A percentile compares a stretch with the other conserved stretches of the same genome.
These are phyloP conservation scores for Clarias platycephalus DNA, from an alignment of 2,797 vertebrate species.

Conservation along the genomic window DNA sequence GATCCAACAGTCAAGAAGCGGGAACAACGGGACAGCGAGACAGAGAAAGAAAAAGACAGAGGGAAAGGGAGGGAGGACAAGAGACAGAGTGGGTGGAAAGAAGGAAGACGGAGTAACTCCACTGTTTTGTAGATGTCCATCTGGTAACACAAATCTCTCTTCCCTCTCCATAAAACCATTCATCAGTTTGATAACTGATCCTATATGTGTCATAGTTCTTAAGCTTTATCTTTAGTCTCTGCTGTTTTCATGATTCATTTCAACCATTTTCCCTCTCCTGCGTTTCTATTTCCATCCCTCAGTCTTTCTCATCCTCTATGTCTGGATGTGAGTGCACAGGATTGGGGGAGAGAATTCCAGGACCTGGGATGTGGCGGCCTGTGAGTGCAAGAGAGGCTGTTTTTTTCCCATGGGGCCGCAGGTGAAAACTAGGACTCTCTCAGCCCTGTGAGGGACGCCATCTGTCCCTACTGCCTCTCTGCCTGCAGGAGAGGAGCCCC, in stretches of 20 bases:
- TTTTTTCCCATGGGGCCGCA: constrained; percentile 81
- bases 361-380: constrained; percentile 57
- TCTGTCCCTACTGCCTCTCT: constrained; percentile 75
- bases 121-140: constrained; percentile 33
- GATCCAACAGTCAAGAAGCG: constrained; percentile 77
- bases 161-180: constrained; percentile 50
- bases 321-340: constrained; percentile 20
- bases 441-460: constrained; percentile 69
- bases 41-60: constrained; percentile 52
- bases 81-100: constrained; percentile 62
- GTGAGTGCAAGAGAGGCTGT: constrained; percentile 65
- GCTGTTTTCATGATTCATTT: constrained; percentile 1
- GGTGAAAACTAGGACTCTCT: constrained; percentile 80
- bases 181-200: constrained; percentile 67
- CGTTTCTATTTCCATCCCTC: constrained; percentile 55
- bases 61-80: constrained; percentile 66
- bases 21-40: constrained; percentile 60
- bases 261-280: not conserved
- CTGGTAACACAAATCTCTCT: constrained; percentile 38
- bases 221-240: constrained; percentile 46
- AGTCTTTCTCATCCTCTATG: constrained; percentile 21
- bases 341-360: constrained; percentile 52
- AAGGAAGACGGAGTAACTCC: constrained; percentile 24
- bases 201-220: not conserved
- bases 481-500: constrained; percentile 67